Evolutionary conservation across 2,113 vertebrate species (phyloP), one percentile per base, ranked within the genome.

Genomic region (Rhadina sibilatrix): DNA sequence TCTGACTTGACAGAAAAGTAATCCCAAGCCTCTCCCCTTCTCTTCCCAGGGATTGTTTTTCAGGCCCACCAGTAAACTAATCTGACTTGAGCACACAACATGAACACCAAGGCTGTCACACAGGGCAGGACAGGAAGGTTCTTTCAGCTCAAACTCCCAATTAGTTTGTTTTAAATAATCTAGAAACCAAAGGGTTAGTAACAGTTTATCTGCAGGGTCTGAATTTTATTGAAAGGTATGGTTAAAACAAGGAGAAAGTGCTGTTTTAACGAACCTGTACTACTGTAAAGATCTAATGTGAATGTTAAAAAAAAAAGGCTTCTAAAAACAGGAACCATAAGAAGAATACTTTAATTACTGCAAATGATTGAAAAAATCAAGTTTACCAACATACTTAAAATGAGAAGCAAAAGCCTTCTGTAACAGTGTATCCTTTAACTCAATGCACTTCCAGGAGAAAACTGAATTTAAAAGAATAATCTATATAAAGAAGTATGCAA

Each of bases 41-140:
- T 87, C 69, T 79, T 87, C 63, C 61, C 80, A 61, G 46, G 75
- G 94, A 93, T 82, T 90, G 84, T 53, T 95, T 97, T 94, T 85
- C 92, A 95, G 90, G 70, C 70, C 78, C 63, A 60, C 65, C 78
- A 91, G 84, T 56, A 91, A 97, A 87, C 10, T 76, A 42, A 93
- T 35, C 92, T 76, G 74, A 44, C 52, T 7, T 6, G 19, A 82
- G 61, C 60, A 75, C 42, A 80, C 72, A 33, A 4, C 0, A 1
- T 33, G 77, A 79, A n/a, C 74, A 68, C 10, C 40, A 79, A 60
- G 66, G 60, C 81, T 71, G 42, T 64, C 25, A 53, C 30, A 22
- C 3, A 1, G 30, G 37, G 33, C 52, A 44, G 50, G 53, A 35
- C n/a, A 69, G 49, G 31, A 65, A 0, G 10, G 47, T 5, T 50